Base-by-base conservation (phyloP, 2,113 vertebrate species). In the Leptosomus discolor region DNA sequence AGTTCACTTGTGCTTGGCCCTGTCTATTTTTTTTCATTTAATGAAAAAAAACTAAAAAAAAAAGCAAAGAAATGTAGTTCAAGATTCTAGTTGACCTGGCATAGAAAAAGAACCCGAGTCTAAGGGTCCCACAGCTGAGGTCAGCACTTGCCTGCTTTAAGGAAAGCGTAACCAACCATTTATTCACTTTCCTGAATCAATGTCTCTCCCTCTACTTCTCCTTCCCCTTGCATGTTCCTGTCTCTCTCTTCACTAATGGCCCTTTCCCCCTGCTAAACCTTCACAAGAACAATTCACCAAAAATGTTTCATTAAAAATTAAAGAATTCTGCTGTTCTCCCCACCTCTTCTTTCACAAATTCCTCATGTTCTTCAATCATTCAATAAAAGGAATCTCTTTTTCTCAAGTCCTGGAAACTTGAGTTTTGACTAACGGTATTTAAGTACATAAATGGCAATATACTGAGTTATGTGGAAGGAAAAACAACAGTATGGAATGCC, bases 371-470 rank as follows among this genome's bases (percentile, higher is more conserved):
- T 65, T 82, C 74, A 63, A 7, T 63, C 37, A 34, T 50, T 83
- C 75, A 84, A 19, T 64, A 78, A 86, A 95, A 45, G 56, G 36
- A 83, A 81, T 51, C 23, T 63, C 27, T 79, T 73, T 71, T 85
- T 54, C 67, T 70, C 7, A 1, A 43, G 46, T 56, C 37, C 70
- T 51, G 61, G 34, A 75, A 90, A 82, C 45, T 43, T 85, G 63
- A 75, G 45, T 68, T 82, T 85, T 85, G 8, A 64, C 34, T 78
- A 87, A 56, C 36, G 30, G 36, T 14, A 71, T 91, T 85, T 91
- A 87, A 94, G 84, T 89, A 91, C 77, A 90, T 88, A 96, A 95
- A 96, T 77, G 92, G 74, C 64, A 95, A 83, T 76, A 88, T 22
- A 22, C 20, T 69, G 54, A 89, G 20, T 82, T 82, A 75, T 29